phyloP scores from a whole-genome alignment of 2,113 vertebrate genomes.

The Corythoichthys haematopterus region DNA sequence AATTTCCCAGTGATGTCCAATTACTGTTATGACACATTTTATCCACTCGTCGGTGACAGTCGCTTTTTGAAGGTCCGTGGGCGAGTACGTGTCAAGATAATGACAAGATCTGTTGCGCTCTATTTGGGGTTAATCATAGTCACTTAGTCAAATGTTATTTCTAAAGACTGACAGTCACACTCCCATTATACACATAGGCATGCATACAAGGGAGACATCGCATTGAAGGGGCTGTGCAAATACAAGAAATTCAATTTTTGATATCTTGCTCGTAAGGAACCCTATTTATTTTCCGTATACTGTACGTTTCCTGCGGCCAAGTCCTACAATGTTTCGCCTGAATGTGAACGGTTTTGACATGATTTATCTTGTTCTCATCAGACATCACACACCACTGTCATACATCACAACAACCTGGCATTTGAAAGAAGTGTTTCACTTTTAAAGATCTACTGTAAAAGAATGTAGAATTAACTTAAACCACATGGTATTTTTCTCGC shows the following conservation, averaged over 20 bases:
- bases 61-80: neutral
- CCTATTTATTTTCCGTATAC: neutral
- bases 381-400: conserved; percentile 2
- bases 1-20: neutral
- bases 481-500: neutral
- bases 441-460: neutral
- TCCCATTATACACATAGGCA: neutral
- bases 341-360: neutral
- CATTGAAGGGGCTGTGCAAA: neutral
- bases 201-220: neutral
- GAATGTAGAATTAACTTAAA: neutral
- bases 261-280: neutral
- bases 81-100: neutral
- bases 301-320: neutral
- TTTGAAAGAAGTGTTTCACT: neutral
- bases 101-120: neutral
- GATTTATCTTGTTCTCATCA: conserved; percentile 8
- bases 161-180: neutral
- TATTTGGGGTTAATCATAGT: conserved; percentile 2
- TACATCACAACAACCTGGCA: conserved; percentile 3
- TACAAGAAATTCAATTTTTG: neutral
- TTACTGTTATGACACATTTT: conserved; percentile 2
- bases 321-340: neutral
- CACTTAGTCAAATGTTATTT: conserved; percentile 1
- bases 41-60: neutral